Percentiles rank a stretch among this genome's conserved stretches.
These are phyloP conservation scores for Antheraea pernyi DNA, from an alignment of 1,140 invertebrate species.

Conservation along the genomic window DNA sequence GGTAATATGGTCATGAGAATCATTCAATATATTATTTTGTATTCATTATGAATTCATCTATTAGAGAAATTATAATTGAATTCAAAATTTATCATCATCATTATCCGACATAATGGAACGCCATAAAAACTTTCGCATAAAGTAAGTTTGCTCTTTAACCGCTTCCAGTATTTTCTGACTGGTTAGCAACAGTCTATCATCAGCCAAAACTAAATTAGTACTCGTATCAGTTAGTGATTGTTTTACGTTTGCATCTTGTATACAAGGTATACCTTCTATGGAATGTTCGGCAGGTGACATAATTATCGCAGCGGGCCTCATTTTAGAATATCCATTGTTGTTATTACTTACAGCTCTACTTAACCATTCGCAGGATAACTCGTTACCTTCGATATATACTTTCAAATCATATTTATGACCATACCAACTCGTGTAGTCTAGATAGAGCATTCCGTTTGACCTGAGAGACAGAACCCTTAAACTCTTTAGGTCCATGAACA, in stretches of 20 bases:
- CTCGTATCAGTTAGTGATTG: conserved; percentile 12
- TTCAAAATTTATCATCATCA: conserved; percentile 2
- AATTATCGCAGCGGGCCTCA: conserved; percentile 43
- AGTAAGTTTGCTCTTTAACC: conserved; percentile 51
- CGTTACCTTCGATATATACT: conserved; percentile 60
- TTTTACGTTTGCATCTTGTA: conserved; percentile 19
- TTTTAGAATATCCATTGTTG: conserved; percentile 57
- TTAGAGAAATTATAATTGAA: too few relatives aligned
- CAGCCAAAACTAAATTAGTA: conserved; percentile 25
- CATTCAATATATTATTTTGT: too few relatives aligned
- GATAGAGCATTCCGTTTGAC: conserved; percentile 43
- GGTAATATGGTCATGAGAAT: too few relatives aligned
- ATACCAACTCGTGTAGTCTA: conserved; percentile 54
- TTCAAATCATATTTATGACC: conserved; percentile 43
- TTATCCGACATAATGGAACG: background rate
- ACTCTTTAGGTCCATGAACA: conserved; percentile 52
- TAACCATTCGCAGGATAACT: conserved; percentile 58
- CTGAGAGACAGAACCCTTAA: conserved; percentile 46
- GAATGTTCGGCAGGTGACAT: conserved; percentile 31
- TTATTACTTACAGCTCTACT: conserved; percentile 45
- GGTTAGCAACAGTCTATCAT: conserved; percentile 54
- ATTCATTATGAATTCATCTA: too few relatives aligned
- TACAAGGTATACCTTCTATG: conserved; percentile 57
- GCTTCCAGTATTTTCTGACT: conserved; percentile 62
- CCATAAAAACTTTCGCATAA: conserved; percentile 35